phyloP scores from a whole-genome alignment of 2,888 invertebrate species.

The Leucoma salicis region DNA sequence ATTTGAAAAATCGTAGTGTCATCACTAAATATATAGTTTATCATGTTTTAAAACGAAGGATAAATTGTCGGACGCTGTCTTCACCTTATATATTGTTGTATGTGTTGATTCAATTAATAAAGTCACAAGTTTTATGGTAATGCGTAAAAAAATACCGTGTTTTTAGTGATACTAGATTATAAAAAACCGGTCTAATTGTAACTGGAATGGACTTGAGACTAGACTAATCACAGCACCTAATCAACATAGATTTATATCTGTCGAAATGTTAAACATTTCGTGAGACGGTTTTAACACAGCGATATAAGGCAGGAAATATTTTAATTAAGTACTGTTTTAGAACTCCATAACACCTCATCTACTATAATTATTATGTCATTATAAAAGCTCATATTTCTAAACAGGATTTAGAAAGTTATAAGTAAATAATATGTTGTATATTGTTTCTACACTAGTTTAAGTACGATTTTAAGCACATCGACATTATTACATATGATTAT shows the following conservation, averaged over 20 bases:
- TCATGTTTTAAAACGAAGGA: too few relatives aligned
- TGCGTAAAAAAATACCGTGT: too few relatives aligned
- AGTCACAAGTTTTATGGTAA: too few relatives aligned
- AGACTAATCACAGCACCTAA: conserved; percentile 71
- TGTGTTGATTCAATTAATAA: too few relatives aligned
- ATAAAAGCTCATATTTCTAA: conserved; percentile 39
- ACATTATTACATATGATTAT: conserved; percentile 14
- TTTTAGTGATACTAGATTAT: background rate
- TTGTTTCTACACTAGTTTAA: conserved; percentile 8
- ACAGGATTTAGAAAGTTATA: conserved; percentile 29
- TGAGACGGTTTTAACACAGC: conserved; percentile 56
- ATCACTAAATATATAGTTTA: too few relatives aligned
- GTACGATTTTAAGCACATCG: conserved; percentile 16
- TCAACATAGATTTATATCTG: conserved; percentile 36
- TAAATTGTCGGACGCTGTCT: too few relatives aligned
- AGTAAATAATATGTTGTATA: conserved; percentile 15
- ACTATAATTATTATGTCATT: conserved; percentile 29
- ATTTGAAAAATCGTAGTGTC: too few relatives aligned
- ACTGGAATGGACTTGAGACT: conserved; percentile 66
- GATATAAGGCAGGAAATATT: conserved; percentile 62
- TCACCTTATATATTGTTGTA: too few relatives aligned
- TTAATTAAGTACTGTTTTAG: conserved; percentile 46
- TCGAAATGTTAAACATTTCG: conserved; percentile 69
- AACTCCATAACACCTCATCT: conserved; percentile 35
- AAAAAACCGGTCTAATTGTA: conserved; percentile 1